Percentiles rank a stretch among this genome's conserved stretches.
These are phyloP conservation scores for Panulirus ornatus DNA, from an alignment of 1,140 invertebrate genomes.

Conservation along the genomic window DNA sequence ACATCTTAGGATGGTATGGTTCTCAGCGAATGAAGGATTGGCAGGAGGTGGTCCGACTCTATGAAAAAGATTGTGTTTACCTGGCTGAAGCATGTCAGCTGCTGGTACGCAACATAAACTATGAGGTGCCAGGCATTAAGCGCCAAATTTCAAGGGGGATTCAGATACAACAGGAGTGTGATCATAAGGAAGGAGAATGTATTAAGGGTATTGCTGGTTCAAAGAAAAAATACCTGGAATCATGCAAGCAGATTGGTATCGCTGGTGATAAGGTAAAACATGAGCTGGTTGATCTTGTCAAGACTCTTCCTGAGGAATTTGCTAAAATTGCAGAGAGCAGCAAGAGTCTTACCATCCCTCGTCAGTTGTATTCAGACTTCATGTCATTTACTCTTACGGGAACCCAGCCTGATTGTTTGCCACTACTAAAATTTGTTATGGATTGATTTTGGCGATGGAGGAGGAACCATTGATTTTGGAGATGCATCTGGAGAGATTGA, in stretches of 20 bases:
- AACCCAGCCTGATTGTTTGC: conserved; percentile 78
- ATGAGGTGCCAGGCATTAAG: conserved; percentile 95
- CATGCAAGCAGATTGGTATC: conserved; percentile 90
- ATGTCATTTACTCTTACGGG: conserved; percentile 81
- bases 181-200: conserved; percentile 89
- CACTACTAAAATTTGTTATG: conserved; percentile 83
- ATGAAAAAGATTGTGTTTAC: conserved; percentile 96
- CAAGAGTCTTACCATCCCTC: conserved; percentile 82
- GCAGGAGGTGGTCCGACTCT: conserved; percentile 88
- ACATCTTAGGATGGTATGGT: conserved; percentile 97
- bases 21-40: conserved; percentile 98
- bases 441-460: conserved; percentile 75
- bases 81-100: conserved; percentile 94
- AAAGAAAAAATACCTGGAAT: conserved; percentile 86
- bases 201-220: conserved; percentile 87
- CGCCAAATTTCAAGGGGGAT: conserved; percentile 92
- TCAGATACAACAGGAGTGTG: conserved; percentile 86
- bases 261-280: conserved; percentile 82
- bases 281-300: conserved; percentile 86
- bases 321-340: conserved; percentile 83
- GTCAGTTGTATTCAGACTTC: conserved; percentile 85
- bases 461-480: conserved; percentile 77
- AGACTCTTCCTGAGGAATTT: conserved; percentile 88
- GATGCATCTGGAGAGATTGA: conserved; percentile 76
- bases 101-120: conserved; percentile 93